phyloP scores from a whole-genome alignment of 2,888 invertebrate genomes.

The Scaptomyza flava region DNA sequence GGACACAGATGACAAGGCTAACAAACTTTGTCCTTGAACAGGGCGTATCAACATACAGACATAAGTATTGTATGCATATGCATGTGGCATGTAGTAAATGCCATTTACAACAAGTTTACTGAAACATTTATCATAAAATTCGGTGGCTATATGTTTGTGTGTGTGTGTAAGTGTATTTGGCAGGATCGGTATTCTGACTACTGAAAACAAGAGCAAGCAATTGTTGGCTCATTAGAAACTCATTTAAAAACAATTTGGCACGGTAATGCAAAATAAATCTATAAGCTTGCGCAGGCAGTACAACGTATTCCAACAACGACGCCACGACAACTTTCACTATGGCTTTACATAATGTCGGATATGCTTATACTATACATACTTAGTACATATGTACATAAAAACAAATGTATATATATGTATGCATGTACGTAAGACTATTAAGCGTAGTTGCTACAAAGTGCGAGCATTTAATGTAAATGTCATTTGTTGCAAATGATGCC shows the following conservation, averaged over 20 bases:
- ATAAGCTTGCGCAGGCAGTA: constrained; percentile 67
- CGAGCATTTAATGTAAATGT: constrained; percentile 68
- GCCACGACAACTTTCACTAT: constrained; percentile 40
- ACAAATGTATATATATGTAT: constrained; percentile 2
- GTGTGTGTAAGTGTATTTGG: constrained; percentile 13
- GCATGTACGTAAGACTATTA: constrained; percentile 39
- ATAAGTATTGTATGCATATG: constrained; percentile 9
- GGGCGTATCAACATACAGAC: constrained; percentile 22
- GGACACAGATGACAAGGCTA: constrained; percentile 61
- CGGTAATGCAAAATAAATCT: constrained; percentile 80
- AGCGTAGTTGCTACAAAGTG: constrained; percentile 26
- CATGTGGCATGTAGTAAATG: constrained; percentile 33
- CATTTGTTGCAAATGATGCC: constrained; percentile 68
- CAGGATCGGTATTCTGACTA: constrained; percentile 34
- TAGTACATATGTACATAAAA: constrained; percentile 2
- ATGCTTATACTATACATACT: constrained; percentile 2
- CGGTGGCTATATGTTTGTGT: constrained; percentile 22
- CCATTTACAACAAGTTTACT: constrained; percentile 57
- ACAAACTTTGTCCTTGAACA: constrained; percentile 76
- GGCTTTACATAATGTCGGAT: constrained; percentile 23
- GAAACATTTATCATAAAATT: constrained; percentile 68
- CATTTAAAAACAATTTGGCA: constrained; percentile 80
- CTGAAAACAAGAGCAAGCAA: constrained; percentile 46
- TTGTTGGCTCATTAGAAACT: constrained; percentile 80
- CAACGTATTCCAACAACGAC: constrained; percentile 40